Evolutionary conservation across 2,797 vertebrate species (phyloP).

Genomic region (Channallabes apus): DNA sequence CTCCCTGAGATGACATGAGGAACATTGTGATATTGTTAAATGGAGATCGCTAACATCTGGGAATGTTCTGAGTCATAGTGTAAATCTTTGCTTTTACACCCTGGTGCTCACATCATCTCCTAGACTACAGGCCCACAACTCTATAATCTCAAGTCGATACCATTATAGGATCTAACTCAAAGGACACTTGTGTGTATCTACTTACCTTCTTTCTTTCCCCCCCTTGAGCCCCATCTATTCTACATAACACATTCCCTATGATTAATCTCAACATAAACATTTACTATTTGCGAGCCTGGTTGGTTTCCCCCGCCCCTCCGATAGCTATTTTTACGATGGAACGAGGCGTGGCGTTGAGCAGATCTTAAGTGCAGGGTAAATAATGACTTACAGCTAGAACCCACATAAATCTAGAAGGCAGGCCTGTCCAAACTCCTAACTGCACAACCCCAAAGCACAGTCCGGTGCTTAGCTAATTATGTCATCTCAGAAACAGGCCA

Average conservation of each 20-base stretch:
- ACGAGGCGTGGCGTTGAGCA: constrained; percentile 74
- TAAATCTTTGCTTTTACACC: neutral
- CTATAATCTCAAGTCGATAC: neutral
- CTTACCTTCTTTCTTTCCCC: neutral
- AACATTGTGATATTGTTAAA: neutral
- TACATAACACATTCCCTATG: neutral
- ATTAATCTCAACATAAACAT: constrained; percentile 30
- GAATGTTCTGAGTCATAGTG: neutral
- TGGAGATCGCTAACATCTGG: neutral
- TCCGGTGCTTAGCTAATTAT: constrained; percentile 72
- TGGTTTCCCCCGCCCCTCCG: constrained; percentile 71
- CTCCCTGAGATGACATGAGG: too few relatives aligned
- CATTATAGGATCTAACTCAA: too few relatives aligned
- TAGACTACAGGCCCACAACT: neutral
- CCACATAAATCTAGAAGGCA: constrained; percentile 76
- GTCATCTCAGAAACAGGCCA: constrained; percentile 79
- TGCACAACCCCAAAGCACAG: neutral
- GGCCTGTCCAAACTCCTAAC: constrained; percentile 53
- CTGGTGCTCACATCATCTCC: neutral
- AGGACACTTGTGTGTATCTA: neutral
- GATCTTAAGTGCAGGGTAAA: constrained; percentile 81
- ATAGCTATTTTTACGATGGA: constrained; percentile 66
- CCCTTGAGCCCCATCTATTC: neutral
- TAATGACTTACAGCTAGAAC: constrained; percentile 76
- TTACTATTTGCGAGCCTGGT: constrained; percentile 10